Evolutionary conservation across 2,888 invertebrate species (phyloP).

Genomic region (Leucophenga montana): DNA sequence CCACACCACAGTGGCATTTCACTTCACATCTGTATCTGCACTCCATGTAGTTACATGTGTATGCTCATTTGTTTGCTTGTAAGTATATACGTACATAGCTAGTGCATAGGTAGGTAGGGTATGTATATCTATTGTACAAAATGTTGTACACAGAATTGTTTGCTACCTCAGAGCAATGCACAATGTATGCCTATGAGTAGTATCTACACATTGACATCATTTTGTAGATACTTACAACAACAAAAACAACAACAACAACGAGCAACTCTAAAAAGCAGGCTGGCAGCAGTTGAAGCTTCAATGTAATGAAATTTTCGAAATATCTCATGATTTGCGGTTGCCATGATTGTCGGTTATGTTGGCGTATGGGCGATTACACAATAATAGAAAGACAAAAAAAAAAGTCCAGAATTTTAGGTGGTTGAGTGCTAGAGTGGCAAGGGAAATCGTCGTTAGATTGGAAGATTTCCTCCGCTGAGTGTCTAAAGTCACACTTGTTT

Average conservation of each 20-base stretch:
- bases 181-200: background rate
- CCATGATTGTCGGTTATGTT: constrained; percentile 43
- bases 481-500: constrained; percentile 17
- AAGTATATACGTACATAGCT: constrained; percentile 17
- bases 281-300: constrained; percentile 23
- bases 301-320: constrained; percentile 65
- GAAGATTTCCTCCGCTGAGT: background rate
- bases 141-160: background rate
- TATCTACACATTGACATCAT: constrained; percentile 13
- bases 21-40: background rate
- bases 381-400: constrained; percentile 17
- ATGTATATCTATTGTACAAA: constrained; percentile 14
- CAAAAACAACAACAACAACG: background rate
- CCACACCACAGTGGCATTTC: no score
- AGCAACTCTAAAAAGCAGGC: background rate
- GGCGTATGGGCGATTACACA: constrained; percentile 33
- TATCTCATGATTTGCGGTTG: constrained; percentile 64
- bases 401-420: constrained; percentile 16
- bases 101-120: constrained; percentile 10
- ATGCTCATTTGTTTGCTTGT: constrained; percentile 50
- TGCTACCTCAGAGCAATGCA: background rate
- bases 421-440: background rate
- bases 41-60: constrained; percentile 42
- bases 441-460: background rate
- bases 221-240: background rate